Evolutionary conservation across 2,797 vertebrate species (phyloP), one percentile per base, ranked within the genome.

Genomic region (Lacerta agilis): DNA sequence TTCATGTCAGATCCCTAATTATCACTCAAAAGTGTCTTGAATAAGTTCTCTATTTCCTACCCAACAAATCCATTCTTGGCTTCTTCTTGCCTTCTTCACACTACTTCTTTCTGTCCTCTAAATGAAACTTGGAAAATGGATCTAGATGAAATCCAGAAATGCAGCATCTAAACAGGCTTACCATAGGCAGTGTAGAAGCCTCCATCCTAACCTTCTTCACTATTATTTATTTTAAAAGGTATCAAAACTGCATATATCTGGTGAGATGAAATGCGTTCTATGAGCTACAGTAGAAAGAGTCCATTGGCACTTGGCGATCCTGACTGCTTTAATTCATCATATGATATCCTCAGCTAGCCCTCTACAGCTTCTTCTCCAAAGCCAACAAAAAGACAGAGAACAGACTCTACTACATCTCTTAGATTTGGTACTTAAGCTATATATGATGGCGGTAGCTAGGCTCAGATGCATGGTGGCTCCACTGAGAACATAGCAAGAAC

Each of bases 101-200:
- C 0, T 0, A 43, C 41, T 79, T 67, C 23, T 36, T 67, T 66
- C 64, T 86, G 88, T 55, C 85, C 25, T 27, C 58, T 89, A 83
- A 87, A 79, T 38, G 11, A 79, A 36, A 88, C 78, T 69, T 84
- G 79, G 38, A 83, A 92, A 79, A 73, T 85, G 15, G 13, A 80
- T 76, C 86, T 82, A 83, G 88, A 78, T 72, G 20, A 86, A 33
- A 89, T 80, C 72, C 83, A 78, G 38, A 86, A 78, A 72, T 85
- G 79, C 84, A 33, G 45, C 43, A 85, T 90, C 86, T 92, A 86
- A 49, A 67, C 29, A 41, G 72, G 80, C 45, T 36, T 11, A 87
- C 71, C 45, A 79, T n/a, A 85, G 85, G 43, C 9, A 41, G 88
- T 88, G 66, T 2, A 58, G 71, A 61, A 17, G 87, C 83, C 82